phyloP scores from a whole-genome alignment of 2,888 invertebrate species.

The Synergus japonicus region DNA sequence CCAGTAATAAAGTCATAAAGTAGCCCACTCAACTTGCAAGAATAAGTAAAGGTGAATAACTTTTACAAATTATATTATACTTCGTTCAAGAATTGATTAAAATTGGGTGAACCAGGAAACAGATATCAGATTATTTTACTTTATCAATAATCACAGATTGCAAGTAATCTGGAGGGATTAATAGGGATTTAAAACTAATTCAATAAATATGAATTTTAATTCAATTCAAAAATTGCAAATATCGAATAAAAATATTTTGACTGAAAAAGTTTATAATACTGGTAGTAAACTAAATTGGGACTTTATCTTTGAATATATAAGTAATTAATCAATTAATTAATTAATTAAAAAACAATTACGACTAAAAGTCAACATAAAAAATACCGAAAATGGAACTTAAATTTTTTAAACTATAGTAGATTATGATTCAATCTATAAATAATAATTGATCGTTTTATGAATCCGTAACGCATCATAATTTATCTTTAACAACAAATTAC shows the following conservation, averaged over 20 bases:
- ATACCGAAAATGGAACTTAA: background rate
- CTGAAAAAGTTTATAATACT: background rate
- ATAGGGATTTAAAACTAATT: too few relatives aligned
- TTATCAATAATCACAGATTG: background rate
- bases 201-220: too few relatives aligned
- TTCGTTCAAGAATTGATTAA: background rate
- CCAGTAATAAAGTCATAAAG: constrained; percentile 30
- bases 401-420: background rate
- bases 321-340: background rate
- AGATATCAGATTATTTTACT: background rate
- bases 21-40: constrained; percentile 31
- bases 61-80: background rate
- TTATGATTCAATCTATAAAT: background rate
- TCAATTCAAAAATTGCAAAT: background rate
- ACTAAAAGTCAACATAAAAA: background rate
- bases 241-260: too few relatives aligned
- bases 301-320: background rate
- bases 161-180: too few relatives aligned
- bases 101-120: background rate
- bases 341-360: background rate
- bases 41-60: background rate
- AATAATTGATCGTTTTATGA: background rate
- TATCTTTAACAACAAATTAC: constrained; percentile 32
- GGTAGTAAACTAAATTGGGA: background rate
- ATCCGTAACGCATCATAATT: background rate